Percentiles rank a stretch among this genome's conserved stretches.
phyloP scores from a whole-genome alignment of 2,888 invertebrate genomes.

The Eupeodes latifasciatus region DNA sequence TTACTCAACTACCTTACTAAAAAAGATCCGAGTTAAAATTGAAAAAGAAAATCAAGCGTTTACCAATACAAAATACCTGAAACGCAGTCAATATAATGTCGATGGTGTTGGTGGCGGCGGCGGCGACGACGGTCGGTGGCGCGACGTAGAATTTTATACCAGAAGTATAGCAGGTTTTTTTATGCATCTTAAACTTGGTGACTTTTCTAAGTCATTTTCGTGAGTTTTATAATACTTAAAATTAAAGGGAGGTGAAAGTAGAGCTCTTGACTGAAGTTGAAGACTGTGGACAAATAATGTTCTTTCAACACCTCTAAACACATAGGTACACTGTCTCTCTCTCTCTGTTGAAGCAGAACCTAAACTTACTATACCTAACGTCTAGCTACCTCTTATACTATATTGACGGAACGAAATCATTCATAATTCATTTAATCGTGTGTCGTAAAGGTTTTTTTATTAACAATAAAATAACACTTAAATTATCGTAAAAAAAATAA shows the following conservation, averaged over 20 bases:
- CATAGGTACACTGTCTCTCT: too few relatives aligned
- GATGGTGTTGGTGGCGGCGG: neutral
- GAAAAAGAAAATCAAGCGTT: neutral
- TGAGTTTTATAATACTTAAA: neutral
- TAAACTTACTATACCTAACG: neutral
- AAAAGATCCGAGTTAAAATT: neutral
- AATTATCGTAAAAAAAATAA: slow-evolving; percentile 78
- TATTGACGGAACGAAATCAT: slow-evolving; percentile 70
- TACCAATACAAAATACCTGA: slow-evolving; percentile 22
- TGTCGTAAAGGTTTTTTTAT: slow-evolving; percentile 77
- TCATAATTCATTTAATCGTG: slow-evolving; percentile 76
- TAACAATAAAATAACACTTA: slow-evolving; percentile 78
- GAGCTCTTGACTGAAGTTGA: neutral
- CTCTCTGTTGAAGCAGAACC: neutral
- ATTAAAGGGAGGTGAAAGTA: neutral
- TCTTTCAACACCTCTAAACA: slow-evolving; percentile 37
- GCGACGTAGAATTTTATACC: too few relatives aligned
- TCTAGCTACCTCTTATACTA: slow-evolving; percentile 14
- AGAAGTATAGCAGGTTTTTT: slow-evolving; percentile 27
- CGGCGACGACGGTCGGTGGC: too few relatives aligned
- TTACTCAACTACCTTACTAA: slow-evolving; percentile 46
- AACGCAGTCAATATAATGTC: neutral
- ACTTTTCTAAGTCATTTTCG: slow-evolving; percentile 41
- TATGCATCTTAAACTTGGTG: slow-evolving; percentile 32
- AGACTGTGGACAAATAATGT: slow-evolving; percentile 15